Evolutionary conservation across 2,113 vertebrate genomes (phyloP).

Genomic region (Syrmaticus mikado): DNA sequence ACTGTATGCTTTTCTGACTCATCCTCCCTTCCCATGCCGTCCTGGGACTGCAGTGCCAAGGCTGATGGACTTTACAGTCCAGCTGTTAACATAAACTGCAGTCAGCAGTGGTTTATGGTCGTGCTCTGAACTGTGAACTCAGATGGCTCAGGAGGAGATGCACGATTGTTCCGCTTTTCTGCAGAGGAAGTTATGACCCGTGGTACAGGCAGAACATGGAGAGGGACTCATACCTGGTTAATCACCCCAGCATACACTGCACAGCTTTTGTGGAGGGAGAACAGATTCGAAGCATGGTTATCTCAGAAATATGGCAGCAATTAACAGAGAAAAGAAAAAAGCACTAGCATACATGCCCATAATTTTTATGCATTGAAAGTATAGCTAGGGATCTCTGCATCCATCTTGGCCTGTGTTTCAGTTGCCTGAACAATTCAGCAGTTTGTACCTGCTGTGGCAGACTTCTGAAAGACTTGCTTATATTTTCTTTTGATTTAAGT

Average conservation of each 20-base stretch:
- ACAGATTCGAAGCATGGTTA: rapidly evolving
- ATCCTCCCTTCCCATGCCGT: neutral
- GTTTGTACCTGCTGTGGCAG: neutral
- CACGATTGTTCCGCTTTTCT: rapidly evolving
- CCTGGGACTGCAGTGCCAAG: rapidly evolving
- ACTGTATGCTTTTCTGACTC: neutral
- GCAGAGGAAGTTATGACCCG: neutral
- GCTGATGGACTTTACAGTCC: neutral
- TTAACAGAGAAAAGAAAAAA: neutral
- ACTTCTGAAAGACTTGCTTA: neutral
- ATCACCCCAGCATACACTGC: neutral
- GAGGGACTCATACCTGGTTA: neutral
- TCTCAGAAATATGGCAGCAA: neutral
- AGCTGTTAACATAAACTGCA: neutral
- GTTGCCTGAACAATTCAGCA: neutral
- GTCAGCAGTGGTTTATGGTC: neutral
- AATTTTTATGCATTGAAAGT: neutral
- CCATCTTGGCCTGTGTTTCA: neutral
- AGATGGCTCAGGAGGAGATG: neutral
- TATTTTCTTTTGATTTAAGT: neutral
- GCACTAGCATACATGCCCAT: neutral
- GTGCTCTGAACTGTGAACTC: neutral
- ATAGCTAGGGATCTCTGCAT: neutral
- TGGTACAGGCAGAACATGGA: neutral
- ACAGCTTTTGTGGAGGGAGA: neutral